phyloP scores from a whole-genome alignment of 1,140 invertebrate species.

The Papilio helenus region DNA sequence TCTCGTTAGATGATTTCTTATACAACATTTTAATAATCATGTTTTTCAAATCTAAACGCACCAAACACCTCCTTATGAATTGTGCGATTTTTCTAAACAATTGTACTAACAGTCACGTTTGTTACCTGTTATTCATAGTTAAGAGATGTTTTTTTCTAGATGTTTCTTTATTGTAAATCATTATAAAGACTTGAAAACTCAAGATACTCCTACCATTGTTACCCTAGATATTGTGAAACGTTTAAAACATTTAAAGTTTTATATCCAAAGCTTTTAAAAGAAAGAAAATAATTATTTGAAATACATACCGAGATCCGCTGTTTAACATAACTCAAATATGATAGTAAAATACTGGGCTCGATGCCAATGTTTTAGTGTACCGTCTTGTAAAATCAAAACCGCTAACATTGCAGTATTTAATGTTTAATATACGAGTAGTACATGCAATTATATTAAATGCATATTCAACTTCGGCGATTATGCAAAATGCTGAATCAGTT shows the following conservation, averaged over 20 bases:
- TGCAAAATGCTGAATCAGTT: background rate
- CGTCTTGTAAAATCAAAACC: constrained; percentile 26
- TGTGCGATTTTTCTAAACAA: too few relatives aligned
- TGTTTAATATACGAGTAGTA: constrained; percentile 42
- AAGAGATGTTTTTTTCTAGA: background rate
- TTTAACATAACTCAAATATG: constrained; percentile 51
- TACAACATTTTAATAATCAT: too few relatives aligned
- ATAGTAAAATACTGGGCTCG: constrained; percentile 46
- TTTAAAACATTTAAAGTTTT: background rate
- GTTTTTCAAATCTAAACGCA: too few relatives aligned
- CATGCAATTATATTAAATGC: constrained; percentile 39
- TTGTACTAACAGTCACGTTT: background rate
- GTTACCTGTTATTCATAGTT: background rate
- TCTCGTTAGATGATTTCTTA: too few relatives aligned
- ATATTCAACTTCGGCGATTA: constrained; percentile 24
- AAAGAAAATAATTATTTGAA: constrained; percentile 3
- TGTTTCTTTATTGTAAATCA: background rate
- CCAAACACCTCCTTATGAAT: too few relatives aligned
- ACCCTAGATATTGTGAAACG: background rate
- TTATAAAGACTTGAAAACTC: background rate
- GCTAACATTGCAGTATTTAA: constrained; percentile 29
- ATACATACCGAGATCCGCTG: constrained; percentile 1
- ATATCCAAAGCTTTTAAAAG: background rate
- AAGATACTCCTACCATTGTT: background rate
- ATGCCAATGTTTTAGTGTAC: constrained; percentile 46